Evolutionary conservation across 1,140 invertebrate genomes (phyloP).

Genomic region (Microplitis demolitor): DNA sequence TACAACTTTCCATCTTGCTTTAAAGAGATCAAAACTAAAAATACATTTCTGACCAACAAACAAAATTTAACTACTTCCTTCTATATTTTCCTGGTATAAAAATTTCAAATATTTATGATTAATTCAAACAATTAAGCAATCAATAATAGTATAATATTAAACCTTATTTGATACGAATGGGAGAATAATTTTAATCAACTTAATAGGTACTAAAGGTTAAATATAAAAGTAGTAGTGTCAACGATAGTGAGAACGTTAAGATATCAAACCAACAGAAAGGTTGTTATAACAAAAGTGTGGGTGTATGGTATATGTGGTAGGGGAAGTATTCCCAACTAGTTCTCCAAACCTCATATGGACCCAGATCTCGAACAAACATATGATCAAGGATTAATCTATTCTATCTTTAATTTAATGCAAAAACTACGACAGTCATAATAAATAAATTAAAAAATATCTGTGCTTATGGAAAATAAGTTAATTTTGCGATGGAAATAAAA

Average conservation of each 20-base stretch:
- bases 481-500: no score
- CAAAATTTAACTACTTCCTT: no score
- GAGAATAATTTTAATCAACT: no score
- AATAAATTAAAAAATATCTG: background rate
- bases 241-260: no score
- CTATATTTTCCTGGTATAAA: no score
- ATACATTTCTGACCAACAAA: constrained; percentile 5
- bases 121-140: no score
- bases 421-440: background rate
- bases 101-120: no score
- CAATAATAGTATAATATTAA: no score
- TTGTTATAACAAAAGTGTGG: background rate
- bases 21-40: constrained; percentile 24
- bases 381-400: constrained; percentile 18
- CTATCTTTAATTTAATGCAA: background rate
- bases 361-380: constrained; percentile 9
- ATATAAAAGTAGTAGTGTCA: no score
- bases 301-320: background rate
- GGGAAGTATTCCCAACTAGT: background rate
- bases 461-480: no score
- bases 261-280: background rate
- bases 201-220: no score
- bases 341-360: constrained; percentile 19
- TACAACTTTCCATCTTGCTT: constrained; percentile 31
- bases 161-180: no score